phyloP scores from a whole-genome alignment of 2,888 invertebrate species.

The Kuschelorhynchus macadamiae region DNA sequence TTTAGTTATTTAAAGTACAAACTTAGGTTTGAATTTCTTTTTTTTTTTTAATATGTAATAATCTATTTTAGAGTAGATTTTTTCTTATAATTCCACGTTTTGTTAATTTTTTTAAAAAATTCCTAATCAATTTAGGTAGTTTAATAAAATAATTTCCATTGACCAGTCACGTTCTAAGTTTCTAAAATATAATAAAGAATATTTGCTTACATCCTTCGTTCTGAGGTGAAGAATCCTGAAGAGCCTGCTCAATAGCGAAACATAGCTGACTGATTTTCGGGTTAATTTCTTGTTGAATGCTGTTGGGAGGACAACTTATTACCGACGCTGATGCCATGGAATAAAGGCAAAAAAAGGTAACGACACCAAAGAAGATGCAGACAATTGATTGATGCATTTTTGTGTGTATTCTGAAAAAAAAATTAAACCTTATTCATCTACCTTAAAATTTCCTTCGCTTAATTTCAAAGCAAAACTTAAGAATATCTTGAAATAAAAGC shows the following conservation, averaged over 20 bases:
- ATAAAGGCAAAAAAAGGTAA: constrained; percentile 47
- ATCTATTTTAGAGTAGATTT: too few relatives aligned
- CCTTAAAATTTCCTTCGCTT: too few relatives aligned
- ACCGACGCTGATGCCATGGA: constrained; percentile 54
- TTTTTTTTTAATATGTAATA: too few relatives aligned
- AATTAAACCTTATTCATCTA: constrained; percentile 1
- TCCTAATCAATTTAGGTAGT: too few relatives aligned
- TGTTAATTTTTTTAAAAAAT: too few relatives aligned
- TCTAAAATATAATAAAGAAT: not conserved
- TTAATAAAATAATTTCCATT: too few relatives aligned
- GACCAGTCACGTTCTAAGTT: too few relatives aligned
- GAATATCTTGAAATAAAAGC: too few relatives aligned
- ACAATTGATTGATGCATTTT: constrained; percentile 54
- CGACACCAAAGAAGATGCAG: constrained; percentile 51
- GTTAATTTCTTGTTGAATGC: constrained; percentile 52
- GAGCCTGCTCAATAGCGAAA: constrained; percentile 57
- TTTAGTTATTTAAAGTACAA: too few relatives aligned
- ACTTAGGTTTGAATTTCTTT: too few relatives aligned
- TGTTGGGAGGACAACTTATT: constrained; percentile 60
- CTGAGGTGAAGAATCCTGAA: constrained; percentile 56
- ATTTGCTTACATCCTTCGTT: constrained; percentile 57
- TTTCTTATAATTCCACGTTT: too few relatives aligned
- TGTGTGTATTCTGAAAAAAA: constrained; percentile 45
- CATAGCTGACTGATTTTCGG: constrained; percentile 58
- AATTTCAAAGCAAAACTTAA: too few relatives aligned